Conservation (phyloP, 2,113 vertebrate species). For the Casuarius casuarius region DNA sequence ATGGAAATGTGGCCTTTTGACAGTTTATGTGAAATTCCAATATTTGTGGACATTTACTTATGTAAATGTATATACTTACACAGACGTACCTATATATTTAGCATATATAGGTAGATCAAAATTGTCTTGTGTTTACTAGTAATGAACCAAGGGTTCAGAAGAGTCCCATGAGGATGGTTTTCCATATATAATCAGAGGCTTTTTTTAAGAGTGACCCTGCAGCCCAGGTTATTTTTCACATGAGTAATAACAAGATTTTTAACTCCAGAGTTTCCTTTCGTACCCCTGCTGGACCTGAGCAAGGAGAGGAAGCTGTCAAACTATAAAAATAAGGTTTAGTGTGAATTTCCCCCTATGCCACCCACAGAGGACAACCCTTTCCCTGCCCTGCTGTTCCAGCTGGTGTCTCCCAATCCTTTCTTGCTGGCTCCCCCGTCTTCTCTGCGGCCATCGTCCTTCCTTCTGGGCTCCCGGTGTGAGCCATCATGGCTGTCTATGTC, state of each 20-base stretch:
- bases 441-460: neutral
- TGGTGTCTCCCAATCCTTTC: neutral
- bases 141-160: neutral
- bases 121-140: no score
- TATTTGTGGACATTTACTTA: neutral
- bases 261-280: neutral
- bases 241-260: neutral
- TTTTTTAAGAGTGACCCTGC: neutral
- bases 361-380: fast-evolving
- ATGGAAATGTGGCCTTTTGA: neutral
- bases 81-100: neutral
- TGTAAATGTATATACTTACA: neutral
- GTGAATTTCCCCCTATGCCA: neutral
- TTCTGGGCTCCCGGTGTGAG: fast-evolving
- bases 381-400: neutral
- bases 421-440: neutral
- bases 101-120: neutral
- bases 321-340: neutral
- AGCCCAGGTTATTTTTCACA: neutral
- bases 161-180: neutral
- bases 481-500: neutral
- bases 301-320: neutral
- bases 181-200: no score
- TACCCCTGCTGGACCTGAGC: neutral
- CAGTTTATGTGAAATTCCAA: neutral